phyloP scores from a whole-genome alignment of 2,888 invertebrate species.

The Odontothrips loti region DNA sequence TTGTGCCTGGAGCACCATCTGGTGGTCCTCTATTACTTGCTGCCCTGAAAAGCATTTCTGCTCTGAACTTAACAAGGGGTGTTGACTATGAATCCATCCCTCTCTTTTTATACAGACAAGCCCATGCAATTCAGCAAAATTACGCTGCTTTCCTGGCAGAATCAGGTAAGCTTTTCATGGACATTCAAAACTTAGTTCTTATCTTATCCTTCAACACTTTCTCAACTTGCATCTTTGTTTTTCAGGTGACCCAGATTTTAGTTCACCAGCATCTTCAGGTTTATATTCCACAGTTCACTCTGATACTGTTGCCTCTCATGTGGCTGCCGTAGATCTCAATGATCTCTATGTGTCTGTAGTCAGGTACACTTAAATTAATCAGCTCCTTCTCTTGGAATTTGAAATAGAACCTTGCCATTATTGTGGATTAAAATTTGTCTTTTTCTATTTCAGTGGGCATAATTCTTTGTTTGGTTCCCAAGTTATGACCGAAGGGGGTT shows the following conservation, averaged over 20 bases:
- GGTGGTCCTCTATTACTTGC: constrained; percentile 41
- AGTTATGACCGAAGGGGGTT: constrained; percentile 51
- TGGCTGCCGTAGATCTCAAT: constrained; percentile 60
- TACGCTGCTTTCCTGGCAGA: background rate
- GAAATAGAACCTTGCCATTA: constrained; percentile 29
- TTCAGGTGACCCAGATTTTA: background rate
- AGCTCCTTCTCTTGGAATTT: background rate
- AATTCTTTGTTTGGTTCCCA: constrained; percentile 53
- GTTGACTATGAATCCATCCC: background rate
- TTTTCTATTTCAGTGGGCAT: constrained; percentile 50
- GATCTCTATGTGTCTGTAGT: constrained; percentile 65
- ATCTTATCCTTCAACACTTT: background rate
- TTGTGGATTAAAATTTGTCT: constrained; percentile 30
- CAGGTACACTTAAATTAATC: constrained; percentile 53
- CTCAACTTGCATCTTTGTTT: background rate
- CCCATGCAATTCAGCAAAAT: background rate
- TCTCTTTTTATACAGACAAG: background rate
- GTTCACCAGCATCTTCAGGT: background rate
- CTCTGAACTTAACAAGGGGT: background rate
- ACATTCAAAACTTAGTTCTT: background rate
- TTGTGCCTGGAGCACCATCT: constrained; percentile 40
- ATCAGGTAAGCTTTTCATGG: background rate
- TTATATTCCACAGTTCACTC: background rate
- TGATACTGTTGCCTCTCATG: constrained; percentile 50
- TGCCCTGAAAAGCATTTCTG: constrained; percentile 34